Conservation (phyloP, 2,888 invertebrate genomes). For the Agriopis leucophaearia region DNA sequence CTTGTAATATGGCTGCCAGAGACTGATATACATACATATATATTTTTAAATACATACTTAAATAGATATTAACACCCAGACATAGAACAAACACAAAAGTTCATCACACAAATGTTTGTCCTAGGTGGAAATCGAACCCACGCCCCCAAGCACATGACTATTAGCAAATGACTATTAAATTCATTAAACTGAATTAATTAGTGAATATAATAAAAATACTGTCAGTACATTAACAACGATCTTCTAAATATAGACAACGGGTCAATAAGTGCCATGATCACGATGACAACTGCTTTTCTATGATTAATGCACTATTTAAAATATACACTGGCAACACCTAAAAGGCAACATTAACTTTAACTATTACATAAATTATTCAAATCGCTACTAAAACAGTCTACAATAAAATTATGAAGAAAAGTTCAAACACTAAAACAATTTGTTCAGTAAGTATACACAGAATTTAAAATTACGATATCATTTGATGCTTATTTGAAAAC, state of each 20-base stretch:
- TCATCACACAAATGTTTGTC: too few species aligned
- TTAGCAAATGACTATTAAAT: not conserved
- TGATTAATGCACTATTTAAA: not conserved
- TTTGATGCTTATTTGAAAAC: conserved; percentile 19
- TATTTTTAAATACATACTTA: too few species aligned
- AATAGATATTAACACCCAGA: too few species aligned
- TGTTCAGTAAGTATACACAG: not conserved
- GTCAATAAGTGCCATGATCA: not conserved
- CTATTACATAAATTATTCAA: not conserved
- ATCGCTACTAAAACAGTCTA: not conserved
- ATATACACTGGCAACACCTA: not conserved
- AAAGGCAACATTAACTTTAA: not conserved
- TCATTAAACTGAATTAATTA: too few species aligned
- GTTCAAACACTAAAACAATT: conserved; percentile 3
- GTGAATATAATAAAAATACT: not conserved
- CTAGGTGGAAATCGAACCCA: too few species aligned
- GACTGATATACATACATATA: too few species aligned
- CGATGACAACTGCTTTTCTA: not conserved
- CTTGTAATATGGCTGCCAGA: too few species aligned
- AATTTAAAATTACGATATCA: not conserved
- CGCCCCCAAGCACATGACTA: too few species aligned
- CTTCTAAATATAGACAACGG: not conserved
- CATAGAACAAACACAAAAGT: too few species aligned
- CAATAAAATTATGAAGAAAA: not conserved
- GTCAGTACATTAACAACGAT: not conserved